phyloP scores from a whole-genome alignment of 2,113 vertebrate species.

The Tychaedon coryphoeus region DNA sequence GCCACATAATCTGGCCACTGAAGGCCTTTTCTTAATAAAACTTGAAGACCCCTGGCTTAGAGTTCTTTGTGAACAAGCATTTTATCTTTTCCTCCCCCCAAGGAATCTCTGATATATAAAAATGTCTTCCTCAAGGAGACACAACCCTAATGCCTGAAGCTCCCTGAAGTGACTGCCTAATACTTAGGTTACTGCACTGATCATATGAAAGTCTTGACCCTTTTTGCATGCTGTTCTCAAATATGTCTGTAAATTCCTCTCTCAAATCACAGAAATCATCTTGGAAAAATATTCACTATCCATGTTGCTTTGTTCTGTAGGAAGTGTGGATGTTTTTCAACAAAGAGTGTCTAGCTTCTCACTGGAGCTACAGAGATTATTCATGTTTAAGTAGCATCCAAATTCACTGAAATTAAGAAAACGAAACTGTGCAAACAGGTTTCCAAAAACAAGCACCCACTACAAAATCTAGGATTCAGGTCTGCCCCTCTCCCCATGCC shows the following conservation, averaged over 20 bases:
- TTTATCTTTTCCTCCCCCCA: fast-evolving
- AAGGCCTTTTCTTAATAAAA: background rate
- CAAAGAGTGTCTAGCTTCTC: background rate
- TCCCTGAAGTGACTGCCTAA: background rate
- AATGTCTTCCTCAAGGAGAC: background rate
- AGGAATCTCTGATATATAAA: background rate
- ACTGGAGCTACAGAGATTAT: background rate
- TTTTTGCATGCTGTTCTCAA: background rate
- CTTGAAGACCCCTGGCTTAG: background rate
- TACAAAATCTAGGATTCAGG: background rate
- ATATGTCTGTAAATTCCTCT: background rate
- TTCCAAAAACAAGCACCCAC: background rate
- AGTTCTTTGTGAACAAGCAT: background rate
- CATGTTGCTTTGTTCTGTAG: background rate
- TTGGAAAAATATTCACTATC: background rate
- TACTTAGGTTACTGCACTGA: background rate
- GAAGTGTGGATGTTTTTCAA: background rate
- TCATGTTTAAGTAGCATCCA: background rate
- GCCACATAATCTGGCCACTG: background rate
- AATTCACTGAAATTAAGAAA: background rate
- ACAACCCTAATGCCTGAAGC: background rate
- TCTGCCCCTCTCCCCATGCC: background rate
- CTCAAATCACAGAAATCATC: background rate
- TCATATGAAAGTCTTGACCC: background rate
- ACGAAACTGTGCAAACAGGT: background rate